These are phyloP conservation scores for Cristatella mucedo DNA, from an alignment of 2,888 invertebrate genomes.

Conservation along the genomic window DNA sequence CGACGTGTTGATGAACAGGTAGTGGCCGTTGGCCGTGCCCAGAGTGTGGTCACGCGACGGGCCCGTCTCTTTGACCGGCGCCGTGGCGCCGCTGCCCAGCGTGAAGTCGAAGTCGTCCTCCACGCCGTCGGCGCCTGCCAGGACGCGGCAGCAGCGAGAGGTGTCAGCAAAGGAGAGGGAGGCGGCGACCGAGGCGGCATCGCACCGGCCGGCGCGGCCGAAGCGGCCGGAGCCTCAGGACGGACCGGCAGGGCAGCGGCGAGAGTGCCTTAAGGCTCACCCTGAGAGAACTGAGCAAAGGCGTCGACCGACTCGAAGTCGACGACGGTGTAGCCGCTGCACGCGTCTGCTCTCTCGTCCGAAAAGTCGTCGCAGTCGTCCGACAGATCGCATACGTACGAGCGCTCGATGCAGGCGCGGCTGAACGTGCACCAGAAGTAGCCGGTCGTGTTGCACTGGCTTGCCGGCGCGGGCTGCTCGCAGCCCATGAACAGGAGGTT, in stretches of 20 bases:
- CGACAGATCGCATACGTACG: slow-evolving; percentile 13
- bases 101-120: slow-evolving; percentile 33
- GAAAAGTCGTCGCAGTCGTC: slow-evolving; percentile 14
- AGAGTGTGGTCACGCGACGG: slow-evolving; percentile 29
- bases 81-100: slow-evolving; percentile 20
- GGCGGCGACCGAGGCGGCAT: too few species aligned
- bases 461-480: slow-evolving; percentile 8
- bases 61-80: slow-evolving; percentile 20
- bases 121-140: slow-evolving; percentile 14
- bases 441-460: slow-evolving; percentile 7
- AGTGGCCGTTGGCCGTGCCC: slow-evolving; percentile 19
- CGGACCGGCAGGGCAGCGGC: too few species aligned
- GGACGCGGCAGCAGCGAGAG: too few species aligned
- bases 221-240: too few species aligned
- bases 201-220: too few species aligned
- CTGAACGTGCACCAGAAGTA: slow-evolving; percentile 13
- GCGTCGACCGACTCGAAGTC: slow-evolving; percentile 20
- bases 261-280: too few species aligned
- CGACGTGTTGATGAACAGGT: slow-evolving; percentile 17
- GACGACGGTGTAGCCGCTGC: slow-evolving; percentile 17
- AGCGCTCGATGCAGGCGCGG: slow-evolving; percentile 11
- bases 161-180: too few species aligned
- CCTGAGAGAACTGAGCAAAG: slow-evolving; percentile 17
- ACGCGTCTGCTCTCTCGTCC: slow-evolving; percentile 14
- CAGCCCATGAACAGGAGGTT: slow-evolving; percentile 1